phyloP scores from a whole-genome alignment of 30 jellyfish, hydroid and myxozoan species.

The Rhopilema esculentum region DNA sequence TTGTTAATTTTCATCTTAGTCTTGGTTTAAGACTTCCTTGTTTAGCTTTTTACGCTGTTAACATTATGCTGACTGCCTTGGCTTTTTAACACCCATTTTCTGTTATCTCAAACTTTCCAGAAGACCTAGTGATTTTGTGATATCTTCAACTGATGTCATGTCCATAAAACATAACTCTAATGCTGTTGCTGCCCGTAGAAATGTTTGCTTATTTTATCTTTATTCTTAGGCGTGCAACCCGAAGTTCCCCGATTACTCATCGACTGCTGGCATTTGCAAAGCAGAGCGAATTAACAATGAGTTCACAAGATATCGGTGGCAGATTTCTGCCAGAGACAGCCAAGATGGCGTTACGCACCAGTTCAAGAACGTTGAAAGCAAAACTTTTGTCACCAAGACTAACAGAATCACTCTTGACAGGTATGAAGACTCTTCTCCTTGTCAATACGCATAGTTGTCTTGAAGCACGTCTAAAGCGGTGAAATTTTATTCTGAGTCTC shows the following conservation, averaged over 20 bases:
- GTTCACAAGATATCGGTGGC: constrained; percentile 91
- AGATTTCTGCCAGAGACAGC: constrained; percentile 77
- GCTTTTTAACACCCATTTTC: too few species aligned
- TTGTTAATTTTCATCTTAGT: neutral
- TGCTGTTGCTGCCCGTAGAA: neutral
- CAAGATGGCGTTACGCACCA: constrained; percentile 77
- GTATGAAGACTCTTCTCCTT: too few species aligned
- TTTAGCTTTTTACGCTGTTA: too few species aligned
- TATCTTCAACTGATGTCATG: too few species aligned
- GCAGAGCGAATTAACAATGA: constrained; percentile 79
- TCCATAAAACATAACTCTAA: neutral
- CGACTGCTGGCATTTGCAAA: constrained; percentile 86
- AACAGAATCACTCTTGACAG: constrained; percentile 90
- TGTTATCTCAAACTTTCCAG: too few species aligned
- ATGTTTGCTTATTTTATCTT: neutral
- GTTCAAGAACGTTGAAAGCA: constrained; percentile 75
- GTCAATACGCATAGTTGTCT: too few species aligned
- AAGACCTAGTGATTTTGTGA: too few species aligned
- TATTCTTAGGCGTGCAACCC: constrained; percentile 87
- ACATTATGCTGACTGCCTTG: too few species aligned
- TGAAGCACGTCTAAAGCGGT: too few species aligned
- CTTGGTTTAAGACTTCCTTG: too few species aligned
- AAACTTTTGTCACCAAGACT: constrained; percentile 76
- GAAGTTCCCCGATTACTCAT: constrained; percentile 77
- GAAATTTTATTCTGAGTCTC: too few species aligned